A percentile compares a stretch with the other conserved stretches of the same genome.
phyloP scores from a whole-genome alignment of 2,113 vertebrate species.

The Zosterops borbonicus region DNA sequence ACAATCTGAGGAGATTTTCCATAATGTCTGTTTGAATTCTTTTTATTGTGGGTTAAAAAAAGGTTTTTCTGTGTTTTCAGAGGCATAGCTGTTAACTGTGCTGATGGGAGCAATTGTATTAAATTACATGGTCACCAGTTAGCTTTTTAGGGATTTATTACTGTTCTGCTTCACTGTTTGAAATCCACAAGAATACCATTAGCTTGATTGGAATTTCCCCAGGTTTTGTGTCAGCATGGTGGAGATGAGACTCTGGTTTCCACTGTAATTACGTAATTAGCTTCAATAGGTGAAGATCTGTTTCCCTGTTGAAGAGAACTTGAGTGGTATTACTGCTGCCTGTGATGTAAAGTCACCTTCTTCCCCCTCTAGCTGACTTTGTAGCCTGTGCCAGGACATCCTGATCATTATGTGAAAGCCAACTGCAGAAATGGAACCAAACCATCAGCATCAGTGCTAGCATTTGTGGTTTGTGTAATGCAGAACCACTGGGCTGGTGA shows the following conservation, averaged over 20 bases:
- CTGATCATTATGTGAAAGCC: not conserved
- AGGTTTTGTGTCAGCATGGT: not conserved
- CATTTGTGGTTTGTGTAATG: not conserved
- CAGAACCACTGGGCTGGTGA: not conserved
- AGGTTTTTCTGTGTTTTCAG: slow-evolving; percentile 11
- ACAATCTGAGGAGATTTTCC: slow-evolving; percentile 39
- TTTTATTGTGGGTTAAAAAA: not conserved
- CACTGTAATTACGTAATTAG: not conserved
- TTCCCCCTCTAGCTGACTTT: not conserved
- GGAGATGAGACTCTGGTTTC: not conserved
- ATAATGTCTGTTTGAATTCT: slow-evolving; percentile 2
- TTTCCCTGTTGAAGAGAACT: not conserved
- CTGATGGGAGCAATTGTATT: slow-evolving; percentile 1
- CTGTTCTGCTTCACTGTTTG: slow-evolving; percentile 3
- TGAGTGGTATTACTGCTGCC: not conserved
- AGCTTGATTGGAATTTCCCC: not conserved
- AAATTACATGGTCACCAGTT: slow-evolving; percentile 29
- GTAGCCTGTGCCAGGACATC: not conserved
- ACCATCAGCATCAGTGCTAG: not conserved
- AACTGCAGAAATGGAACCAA: not conserved
- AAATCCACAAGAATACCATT: not conserved
- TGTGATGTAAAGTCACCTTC: not conserved
- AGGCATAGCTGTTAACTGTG: not conserved
- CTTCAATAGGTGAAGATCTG: not conserved
- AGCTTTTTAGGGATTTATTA: not conserved